Evolutionary conservation across 2,797 vertebrate genomes (phyloP).

Genomic region (Coregonus sp.): DNA sequence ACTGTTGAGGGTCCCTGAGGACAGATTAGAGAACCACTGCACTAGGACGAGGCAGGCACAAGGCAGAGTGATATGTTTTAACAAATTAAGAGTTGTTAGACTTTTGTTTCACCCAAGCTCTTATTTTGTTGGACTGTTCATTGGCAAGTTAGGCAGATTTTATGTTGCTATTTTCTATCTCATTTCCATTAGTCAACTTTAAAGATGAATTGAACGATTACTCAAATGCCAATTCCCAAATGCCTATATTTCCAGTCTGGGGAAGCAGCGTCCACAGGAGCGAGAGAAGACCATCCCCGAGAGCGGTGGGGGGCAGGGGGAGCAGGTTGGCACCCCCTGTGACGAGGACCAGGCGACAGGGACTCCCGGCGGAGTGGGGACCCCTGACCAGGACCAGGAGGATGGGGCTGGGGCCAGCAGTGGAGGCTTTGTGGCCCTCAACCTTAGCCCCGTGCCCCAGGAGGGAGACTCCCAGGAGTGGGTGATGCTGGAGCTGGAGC

Average conservation of each 20-base stretch:
- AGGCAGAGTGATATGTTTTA: neutral
- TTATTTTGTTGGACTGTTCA: neutral
- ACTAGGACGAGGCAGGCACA: neutral
- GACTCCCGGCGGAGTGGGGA: constrained; percentile 78
- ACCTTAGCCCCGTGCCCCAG: constrained; percentile 88
- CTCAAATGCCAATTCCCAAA: neutral
- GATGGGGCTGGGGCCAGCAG: constrained; percentile 86
- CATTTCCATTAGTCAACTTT: neutral
- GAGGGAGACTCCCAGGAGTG: constrained; percentile 94
- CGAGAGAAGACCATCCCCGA: constrained; percentile 65
- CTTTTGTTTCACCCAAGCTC: neutral
- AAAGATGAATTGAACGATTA: neutral
- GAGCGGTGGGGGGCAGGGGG: constrained; percentile 37
- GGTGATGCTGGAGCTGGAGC: constrained; percentile 94
- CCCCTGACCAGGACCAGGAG: constrained; percentile 84
- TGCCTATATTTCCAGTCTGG: constrained; percentile 61
- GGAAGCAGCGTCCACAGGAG: constrained; percentile 75
- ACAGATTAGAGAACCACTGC: neutral
- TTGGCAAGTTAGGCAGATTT: neutral
- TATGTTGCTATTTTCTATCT: neutral
- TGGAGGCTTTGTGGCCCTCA: constrained; percentile 90
- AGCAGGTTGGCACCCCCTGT: constrained; percentile 74
- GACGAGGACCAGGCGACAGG: constrained; percentile 84
- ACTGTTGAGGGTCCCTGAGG: neutral
- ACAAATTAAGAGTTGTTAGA: neutral